These are phyloP conservation scores for Carassius auratus DNA, from an alignment of 2,113 vertebrate genomes.

Conservation along the genomic window DNA sequence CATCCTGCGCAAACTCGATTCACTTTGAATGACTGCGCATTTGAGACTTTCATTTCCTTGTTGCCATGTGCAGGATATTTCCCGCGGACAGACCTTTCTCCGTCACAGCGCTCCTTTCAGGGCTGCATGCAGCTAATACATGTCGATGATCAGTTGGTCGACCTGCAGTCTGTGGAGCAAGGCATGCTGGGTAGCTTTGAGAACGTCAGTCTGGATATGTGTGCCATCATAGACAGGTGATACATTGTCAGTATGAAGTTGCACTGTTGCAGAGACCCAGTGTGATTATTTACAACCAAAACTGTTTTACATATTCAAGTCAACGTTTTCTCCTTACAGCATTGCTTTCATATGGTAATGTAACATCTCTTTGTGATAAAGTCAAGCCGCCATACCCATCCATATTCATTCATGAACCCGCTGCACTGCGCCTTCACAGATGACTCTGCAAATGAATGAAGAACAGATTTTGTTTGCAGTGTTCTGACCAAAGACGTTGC, in stretches of 20 bases:
- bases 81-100: conserved; percentile 65
- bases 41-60: conserved; percentile 5
- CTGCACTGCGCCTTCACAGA: background rate
- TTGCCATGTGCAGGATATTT: conserved; percentile 80
- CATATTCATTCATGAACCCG: background rate
- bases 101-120: conserved; percentile 88
- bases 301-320: conserved; percentile 1
- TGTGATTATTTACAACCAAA: background rate
- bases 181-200: conserved; percentile 88
- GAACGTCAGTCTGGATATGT: conserved; percentile 96
- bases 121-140: conserved; percentile 97
- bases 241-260: background rate
- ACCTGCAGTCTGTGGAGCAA: conserved; percentile 87
- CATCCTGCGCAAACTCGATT: background rate
- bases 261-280: too few relatives aligned
- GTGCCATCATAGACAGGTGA: conserved; percentile 95
- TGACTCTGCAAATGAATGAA: background rate
- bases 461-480: conserved; percentile 9
- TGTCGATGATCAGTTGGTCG: conserved; percentile 89
- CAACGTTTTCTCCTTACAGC: background rate
- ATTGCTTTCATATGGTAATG: conserved; percentile 13
- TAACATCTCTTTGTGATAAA: background rate
- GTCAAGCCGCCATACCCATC: background rate
- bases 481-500: background rate
- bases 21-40: background rate